phyloP scores from a whole-genome alignment of 2,888 invertebrate species.

The Drosophila birchii region DNA sequence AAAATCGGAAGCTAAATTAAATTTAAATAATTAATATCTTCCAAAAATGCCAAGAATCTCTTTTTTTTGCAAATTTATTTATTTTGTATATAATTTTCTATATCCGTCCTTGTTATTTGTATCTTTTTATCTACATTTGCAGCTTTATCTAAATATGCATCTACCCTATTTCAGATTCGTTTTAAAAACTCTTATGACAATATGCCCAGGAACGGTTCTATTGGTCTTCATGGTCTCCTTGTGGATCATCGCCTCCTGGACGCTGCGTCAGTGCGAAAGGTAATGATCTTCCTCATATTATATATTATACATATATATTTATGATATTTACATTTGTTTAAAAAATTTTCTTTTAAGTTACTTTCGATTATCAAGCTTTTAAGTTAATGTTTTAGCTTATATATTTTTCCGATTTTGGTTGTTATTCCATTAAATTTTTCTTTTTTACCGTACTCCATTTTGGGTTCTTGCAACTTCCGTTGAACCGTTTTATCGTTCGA shows the following conservation, averaged over 20 bases:
- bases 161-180: constrained; percentile 88
- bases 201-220: constrained; percentile 98
- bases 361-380: constrained; percentile 22
- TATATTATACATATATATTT: constrained; percentile 5
- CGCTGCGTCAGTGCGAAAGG: constrained; percentile 99
- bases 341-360: constrained; percentile 2
- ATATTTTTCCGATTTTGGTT: constrained; percentile 13
- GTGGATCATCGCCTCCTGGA: constrained; percentile 99
- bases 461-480: constrained; percentile 33
- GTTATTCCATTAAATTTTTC: constrained; percentile 14
- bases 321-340: constrained; percentile 46
- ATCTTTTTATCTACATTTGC: background rate
- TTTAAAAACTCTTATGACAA: constrained; percentile 99
- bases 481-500: constrained; percentile 48
- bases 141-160: background rate
- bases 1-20: no score
- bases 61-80: no score
- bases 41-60: no score
- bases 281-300: constrained; percentile 85
- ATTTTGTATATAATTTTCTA: no score
- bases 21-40: no score
- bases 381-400: constrained; percentile 25
- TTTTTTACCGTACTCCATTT: constrained; percentile 14
- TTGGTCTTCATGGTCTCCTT: constrained; percentile 99
- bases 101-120: no score